Evolutionary conservation across 2,888 invertebrate genomes (phyloP), one percentile per base, ranked within the genome.

Genomic region (Perdita meconis): DNA sequence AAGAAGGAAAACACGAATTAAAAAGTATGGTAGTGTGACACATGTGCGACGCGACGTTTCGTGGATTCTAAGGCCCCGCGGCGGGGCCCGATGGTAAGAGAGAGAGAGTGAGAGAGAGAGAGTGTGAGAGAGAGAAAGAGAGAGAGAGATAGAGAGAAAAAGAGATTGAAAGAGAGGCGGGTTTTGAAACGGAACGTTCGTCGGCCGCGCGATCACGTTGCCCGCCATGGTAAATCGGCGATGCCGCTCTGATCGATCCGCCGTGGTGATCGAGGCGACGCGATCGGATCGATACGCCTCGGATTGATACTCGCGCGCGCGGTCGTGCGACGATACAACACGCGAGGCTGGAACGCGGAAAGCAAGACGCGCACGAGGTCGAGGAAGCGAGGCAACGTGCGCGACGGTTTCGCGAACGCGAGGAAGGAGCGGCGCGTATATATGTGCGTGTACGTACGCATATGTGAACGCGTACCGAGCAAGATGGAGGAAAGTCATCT

Each of bases 401-500:
- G 16, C n/a, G n/a, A n/a, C n/a, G 36, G 19, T 42, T 16, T 57
- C 24, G 44, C 12, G 22, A 53, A 60, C 40, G 50, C 38, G 47
- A 26, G 19, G 22, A 24, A 40, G 30, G 44, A 30, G 53, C 60
- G 30, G 60, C 47, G 57, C 47, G 63, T 47, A 76, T 57, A n/a
- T 66, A 60, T 64, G 63, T 55, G 61, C 42, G n/a, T 22, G 65
- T 38, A 57, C 53, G 57, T 47, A 66, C 53, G 57, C 44, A 34
- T 26, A 67, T 38, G 47, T 69, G 67, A 38, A 24, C 19, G 44
- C 6, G 38, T 24, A 72, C 38, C 42, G 47, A 59, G 67, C 78
- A 92, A 89, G 79, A 94, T 94, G 93, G 94, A 94, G 91, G 94
- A 94, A 87, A 93, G 93, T 82, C 94, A 94, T 91, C 93, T 94